A percentile compares a stretch with the other conserved stretches of the same genome.
Evolutionary conservation across 2,888 invertebrate genomes (phyloP).

Genomic region (Apantesis nais): DNA sequence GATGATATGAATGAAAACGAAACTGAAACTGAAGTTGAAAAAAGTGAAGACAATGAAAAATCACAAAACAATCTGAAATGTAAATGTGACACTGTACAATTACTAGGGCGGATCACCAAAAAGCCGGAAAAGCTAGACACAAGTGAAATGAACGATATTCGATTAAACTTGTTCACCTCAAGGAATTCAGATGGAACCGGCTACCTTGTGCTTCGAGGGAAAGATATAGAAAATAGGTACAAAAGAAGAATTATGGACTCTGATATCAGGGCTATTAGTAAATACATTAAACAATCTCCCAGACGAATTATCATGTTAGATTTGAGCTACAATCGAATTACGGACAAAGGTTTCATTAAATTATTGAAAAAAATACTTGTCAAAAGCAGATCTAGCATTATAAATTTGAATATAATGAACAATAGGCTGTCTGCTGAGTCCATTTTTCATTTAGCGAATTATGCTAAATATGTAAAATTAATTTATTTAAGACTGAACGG

Average conservation of each 20-base stretch:
- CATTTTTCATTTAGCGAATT: constrained; percentile 65
- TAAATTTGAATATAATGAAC: constrained; percentile 84
- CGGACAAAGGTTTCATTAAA: constrained; percentile 77
- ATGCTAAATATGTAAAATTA: constrained; percentile 72
- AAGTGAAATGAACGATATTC: constrained; percentile 64
- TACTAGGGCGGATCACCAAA: constrained; percentile 64
- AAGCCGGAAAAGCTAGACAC: constrained; percentile 45
- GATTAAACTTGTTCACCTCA: constrained; percentile 75
- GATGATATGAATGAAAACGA: neutral
- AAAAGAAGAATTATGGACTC: constrained; percentile 73
- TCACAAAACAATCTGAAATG: constrained; percentile 53
- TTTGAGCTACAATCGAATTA: constrained; percentile 85
- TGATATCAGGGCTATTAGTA: constrained; percentile 81
- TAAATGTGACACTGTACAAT: constrained; percentile 60
- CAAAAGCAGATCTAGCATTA: constrained; percentile 76
- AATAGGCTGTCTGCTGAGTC: constrained; percentile 82
- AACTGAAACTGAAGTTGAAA: neutral
- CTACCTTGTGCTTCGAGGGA: constrained; percentile 80
- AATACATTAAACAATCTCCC: constrained; percentile 74
- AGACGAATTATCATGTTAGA: constrained; percentile 79
- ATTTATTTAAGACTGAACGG: constrained; percentile 84
- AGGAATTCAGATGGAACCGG: constrained; percentile 84
- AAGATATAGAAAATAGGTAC: constrained; percentile 76
- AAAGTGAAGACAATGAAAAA: neutral
- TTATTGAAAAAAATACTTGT: constrained; percentile 73